Evolutionary conservation across 2,888 invertebrate genomes (phyloP).

Genomic region (Oscheius sp.): DNA sequence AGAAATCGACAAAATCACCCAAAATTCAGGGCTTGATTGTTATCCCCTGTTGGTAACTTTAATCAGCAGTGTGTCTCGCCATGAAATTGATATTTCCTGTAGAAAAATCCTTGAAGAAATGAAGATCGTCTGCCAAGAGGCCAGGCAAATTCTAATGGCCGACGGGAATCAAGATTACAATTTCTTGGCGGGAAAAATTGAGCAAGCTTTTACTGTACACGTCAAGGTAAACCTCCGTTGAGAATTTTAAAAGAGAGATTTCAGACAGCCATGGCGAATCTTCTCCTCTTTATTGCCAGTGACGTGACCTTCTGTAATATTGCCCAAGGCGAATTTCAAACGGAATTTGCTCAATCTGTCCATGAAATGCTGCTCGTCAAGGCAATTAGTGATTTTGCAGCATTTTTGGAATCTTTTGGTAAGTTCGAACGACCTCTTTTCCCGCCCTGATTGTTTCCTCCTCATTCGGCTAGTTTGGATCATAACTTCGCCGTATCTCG

Average conservation of each 20-base stretch:
- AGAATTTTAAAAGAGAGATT: background rate
- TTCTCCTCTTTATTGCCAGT: conserved; percentile 71
- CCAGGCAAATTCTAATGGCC: conserved; percentile 22
- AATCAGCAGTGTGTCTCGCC: conserved; percentile 59
- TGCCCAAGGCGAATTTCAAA: conserved; percentile 51
- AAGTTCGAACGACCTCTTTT: background rate
- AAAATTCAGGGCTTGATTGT: conserved; percentile 59
- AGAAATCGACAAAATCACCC: background rate
- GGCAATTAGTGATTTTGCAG: conserved; percentile 51
- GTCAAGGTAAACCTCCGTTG: conserved; percentile 58
- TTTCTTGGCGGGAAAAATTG: conserved; percentile 52
- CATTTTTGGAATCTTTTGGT: conserved; percentile 47
- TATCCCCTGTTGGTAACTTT: conserved; percentile 54
- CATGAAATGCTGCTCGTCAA: conserved; percentile 65
- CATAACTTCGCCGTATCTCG: no score
- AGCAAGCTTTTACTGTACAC: conserved; percentile 64
- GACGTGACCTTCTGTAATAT: conserved; percentile 69
- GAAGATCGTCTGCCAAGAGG: conserved; percentile 48
- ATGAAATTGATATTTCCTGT: conserved; percentile 64
- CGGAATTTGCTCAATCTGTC: conserved; percentile 61
- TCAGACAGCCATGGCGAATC: conserved; percentile 69
- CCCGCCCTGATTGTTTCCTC: background rate
- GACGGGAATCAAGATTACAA: conserved; percentile 28
- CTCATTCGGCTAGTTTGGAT: no score
- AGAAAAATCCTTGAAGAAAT: conserved; percentile 52